phyloP scores from a whole-genome alignment of 2,888 invertebrate species.

The Parnassius apollo region DNA sequence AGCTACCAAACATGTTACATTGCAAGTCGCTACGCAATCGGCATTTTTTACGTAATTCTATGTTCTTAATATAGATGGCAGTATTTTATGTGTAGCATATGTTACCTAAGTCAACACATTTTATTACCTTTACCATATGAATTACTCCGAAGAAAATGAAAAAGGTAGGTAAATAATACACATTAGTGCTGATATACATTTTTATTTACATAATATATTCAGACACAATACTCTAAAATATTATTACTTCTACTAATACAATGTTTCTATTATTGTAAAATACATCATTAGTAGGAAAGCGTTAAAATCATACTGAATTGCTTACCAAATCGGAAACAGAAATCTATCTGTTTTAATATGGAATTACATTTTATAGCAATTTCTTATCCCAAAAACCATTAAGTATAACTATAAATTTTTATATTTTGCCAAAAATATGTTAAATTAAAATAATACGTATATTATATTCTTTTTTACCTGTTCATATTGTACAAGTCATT shows the following conservation, averaged over 20 bases:
- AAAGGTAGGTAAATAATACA: constrained; percentile 25
- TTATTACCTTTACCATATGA: no score
- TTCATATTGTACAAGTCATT: no score
- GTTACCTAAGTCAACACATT: background rate
- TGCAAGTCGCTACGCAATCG: no score
- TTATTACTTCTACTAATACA: constrained; percentile 47
- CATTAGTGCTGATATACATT: constrained; percentile 60
- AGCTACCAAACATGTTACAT: background rate
- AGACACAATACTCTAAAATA: constrained; percentile 42
- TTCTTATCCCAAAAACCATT: no score
- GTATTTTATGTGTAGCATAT: background rate
- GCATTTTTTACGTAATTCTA: constrained; percentile 1
- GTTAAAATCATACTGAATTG: constrained; percentile 13
- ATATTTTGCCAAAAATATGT: no score
- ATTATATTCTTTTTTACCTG: no score
- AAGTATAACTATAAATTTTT: no score
- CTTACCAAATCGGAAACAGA: background rate
- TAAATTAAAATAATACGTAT: no score
- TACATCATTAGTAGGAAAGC: constrained; percentile 15
- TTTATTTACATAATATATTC: constrained; percentile 65
- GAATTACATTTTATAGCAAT: no score
- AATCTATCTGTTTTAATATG: no score
- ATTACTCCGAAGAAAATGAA: no score
- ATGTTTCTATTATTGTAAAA: constrained; percentile 39
- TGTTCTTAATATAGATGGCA: constrained; percentile 14